Evolutionary conservation across 2,797 vertebrate genomes (phyloP), one percentile per base, ranked within the genome.

Genomic region (Steatocranus sp.): DNA sequence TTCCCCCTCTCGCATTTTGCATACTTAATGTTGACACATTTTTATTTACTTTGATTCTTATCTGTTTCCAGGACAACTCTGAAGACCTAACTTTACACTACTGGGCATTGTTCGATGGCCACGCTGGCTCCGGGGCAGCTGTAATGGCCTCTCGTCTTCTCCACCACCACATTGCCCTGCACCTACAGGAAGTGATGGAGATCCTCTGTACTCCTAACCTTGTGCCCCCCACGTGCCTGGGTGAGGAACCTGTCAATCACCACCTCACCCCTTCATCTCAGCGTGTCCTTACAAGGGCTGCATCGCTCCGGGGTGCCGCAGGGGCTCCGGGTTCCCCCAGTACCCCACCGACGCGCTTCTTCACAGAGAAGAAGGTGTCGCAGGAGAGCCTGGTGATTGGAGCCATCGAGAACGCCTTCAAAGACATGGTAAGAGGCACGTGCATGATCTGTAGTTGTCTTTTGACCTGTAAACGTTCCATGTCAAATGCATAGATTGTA

Each of bases 101-200:
- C 94, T 99, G 98, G 98, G 98, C 97, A 0, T 83, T 99, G 81
- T 99, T 99, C 6, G 99, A 99, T 12, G 99, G 98, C 8, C 98
- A 99, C 0, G 99, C 98, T 1, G 98, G 99, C 25, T 97, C 97
- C 0, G 98, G 98, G 6, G 98, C 96, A 0, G 98, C 99, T 0
- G 97, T 99, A 5, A 96, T 98, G 7, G 98, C 98, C 0, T 97
- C 98, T 6, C 97, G 94, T 54, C 94, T 99, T 38, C 96, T 99
- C 46, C 98, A 99, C 84, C 97, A 97, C 54, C 98, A 98, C 87
- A 94, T 99, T 46, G 94, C 96, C 3, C 96, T 97, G 86, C 98
- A 99, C 93, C 96, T 99, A 25, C 98, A 97, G 94, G 97, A 97
- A 87, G 96, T 99, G 4, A 89, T 97, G 92, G 98, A 98, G 54